phyloP scores from a whole-genome alignment of 92 coral and sea anemone species.

The Phenganax stokvisi region DNA sequence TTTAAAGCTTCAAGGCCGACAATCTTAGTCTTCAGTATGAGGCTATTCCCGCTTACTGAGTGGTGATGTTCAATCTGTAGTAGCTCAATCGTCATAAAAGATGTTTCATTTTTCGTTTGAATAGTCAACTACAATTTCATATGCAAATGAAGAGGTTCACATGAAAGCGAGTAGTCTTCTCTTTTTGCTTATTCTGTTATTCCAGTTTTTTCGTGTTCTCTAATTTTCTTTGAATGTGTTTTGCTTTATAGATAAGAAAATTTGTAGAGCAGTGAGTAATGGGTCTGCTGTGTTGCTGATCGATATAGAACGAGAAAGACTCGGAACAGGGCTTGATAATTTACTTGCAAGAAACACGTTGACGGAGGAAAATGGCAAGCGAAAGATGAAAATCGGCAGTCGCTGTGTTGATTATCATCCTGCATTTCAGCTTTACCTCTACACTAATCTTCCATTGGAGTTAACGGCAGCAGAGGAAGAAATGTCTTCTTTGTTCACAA shows the following conservation, averaged over 20 bases:
- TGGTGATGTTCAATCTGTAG: too few species aligned
- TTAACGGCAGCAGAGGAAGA: constrained; percentile 68
- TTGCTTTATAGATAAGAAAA: constrained; percentile 16
- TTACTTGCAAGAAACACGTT: constrained; percentile 74
- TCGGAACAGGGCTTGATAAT: constrained; percentile 60
- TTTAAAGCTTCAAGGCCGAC: too few species aligned
- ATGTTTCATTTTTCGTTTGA: constrained; percentile 27
- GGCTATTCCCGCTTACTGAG: too few species aligned
- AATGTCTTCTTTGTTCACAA: constrained; percentile 62
- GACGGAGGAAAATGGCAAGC: constrained; percentile 49
- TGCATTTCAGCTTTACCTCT: constrained; percentile 76
- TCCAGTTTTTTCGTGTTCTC: too few species aligned
- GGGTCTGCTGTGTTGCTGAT: constrained; percentile 80
- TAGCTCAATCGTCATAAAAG: neutral
- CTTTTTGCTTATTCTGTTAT: neutral
- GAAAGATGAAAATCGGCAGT: constrained; percentile 65
- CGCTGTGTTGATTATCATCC: constrained; percentile 71
- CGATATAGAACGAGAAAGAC: constrained; percentile 73
- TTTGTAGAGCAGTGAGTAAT: constrained; percentile 61
- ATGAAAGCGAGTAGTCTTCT: neutral
- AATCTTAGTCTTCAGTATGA: too few species aligned
- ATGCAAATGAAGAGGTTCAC: too few species aligned
- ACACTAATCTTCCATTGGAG: constrained; percentile 69
- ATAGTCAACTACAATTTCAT: constrained; percentile 45
- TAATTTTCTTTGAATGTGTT: neutral